These are phyloP conservation scores for Phocoena sinus DNA, from an alignment of 2,113 vertebrate genomes.

Conservation along the genomic window DNA sequence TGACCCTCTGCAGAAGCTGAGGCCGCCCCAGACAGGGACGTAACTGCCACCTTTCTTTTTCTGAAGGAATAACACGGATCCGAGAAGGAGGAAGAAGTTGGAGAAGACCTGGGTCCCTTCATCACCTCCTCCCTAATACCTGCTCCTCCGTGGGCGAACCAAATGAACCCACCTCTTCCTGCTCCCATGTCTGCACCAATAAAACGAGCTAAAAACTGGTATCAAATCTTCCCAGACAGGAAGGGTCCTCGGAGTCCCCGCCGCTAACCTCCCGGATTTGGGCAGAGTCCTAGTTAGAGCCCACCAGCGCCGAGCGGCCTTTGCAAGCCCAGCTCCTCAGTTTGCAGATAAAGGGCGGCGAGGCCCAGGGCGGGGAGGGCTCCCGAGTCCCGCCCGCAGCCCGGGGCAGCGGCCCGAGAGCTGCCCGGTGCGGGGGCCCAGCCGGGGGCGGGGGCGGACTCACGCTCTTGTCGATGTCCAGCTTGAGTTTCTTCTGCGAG, in stretches of 20 bases:
- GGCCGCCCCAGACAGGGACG: background rate
- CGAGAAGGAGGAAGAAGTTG: conserved; percentile 8
- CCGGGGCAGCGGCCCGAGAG: background rate
- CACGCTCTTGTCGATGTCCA: conserved; percentile 98
- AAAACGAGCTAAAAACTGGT: background rate
- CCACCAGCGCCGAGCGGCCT: conserved; percentile 26
- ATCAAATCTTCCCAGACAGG: background rate
- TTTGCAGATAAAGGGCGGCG: background rate
- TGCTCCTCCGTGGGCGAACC: background rate
- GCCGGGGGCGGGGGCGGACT: conserved; percentile 64
- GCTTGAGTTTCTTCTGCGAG: conserved; percentile 93
- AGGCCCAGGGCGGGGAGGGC: conserved; percentile 28
- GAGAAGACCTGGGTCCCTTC: background rate
- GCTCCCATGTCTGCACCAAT: background rate
- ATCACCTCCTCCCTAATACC: background rate
- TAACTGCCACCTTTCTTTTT: conserved; percentile 15
- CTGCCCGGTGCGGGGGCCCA: background rate
- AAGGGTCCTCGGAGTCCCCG: background rate
- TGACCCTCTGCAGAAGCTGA: background rate
- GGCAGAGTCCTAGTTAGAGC: background rate
- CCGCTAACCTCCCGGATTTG: background rate
- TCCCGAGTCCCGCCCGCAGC: background rate
- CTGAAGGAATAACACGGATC: background rate
- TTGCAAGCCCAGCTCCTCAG: background rate
- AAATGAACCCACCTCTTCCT: background rate